A percentile compares a stretch with the other conserved stretches of the same genome.
Conservation (phyloP, 2,797 vertebrate species). For the Heliangelus exortis region DNA sequence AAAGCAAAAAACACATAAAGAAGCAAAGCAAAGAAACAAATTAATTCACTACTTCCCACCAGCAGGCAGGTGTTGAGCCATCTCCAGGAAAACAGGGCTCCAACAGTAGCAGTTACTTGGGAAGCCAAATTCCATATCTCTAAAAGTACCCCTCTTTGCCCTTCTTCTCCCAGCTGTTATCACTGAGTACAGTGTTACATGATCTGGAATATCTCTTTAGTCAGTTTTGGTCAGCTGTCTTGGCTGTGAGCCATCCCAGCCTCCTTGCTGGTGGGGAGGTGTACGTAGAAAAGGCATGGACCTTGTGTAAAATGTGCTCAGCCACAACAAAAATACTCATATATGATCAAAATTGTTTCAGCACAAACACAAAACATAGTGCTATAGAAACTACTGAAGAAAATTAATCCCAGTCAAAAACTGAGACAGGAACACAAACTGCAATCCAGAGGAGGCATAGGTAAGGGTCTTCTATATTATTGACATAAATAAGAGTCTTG, state of each 20-base stretch:
- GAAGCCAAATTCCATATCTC: neutral
- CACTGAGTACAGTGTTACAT: neutral
- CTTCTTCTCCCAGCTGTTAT: neutral
- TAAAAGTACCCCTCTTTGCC: fast-evolving
- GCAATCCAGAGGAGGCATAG: neutral
- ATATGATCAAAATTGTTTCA: neutral
- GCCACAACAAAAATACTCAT: no score
- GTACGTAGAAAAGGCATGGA: neutral
- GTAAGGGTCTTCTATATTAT: neutral
- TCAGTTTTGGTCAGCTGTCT: neutral
- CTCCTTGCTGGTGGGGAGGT: no score
- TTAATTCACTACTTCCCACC: no score
- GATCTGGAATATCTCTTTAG: neutral
- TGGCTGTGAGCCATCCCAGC: fast-evolving
- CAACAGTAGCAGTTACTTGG: fast-evolving
- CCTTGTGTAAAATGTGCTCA: neutral
- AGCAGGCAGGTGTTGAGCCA: no score
- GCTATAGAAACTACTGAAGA: neutral
- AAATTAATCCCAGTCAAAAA: neutral
- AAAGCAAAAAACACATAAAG: no score
- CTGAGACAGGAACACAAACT: neutral
- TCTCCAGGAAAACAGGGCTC: neutral
- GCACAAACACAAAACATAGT: neutral
- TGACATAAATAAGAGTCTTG: neutral
- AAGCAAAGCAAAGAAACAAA: no score